Evolutionary conservation across 2,113 vertebrate species (phyloP), one percentile per base, ranked within the genome.

Genomic region (Leuciscus idus): DNA sequence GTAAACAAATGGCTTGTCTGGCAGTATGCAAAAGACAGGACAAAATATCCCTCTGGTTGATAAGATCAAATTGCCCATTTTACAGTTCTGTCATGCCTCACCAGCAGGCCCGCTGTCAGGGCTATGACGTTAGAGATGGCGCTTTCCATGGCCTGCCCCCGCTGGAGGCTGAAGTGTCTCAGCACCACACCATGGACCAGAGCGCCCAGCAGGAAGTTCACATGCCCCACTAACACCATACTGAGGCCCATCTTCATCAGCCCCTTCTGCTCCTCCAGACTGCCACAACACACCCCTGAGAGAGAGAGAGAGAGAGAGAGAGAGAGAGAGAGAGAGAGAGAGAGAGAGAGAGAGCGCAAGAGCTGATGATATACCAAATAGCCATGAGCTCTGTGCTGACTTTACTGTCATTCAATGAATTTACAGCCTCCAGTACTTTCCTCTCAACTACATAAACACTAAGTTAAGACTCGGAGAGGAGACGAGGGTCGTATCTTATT

Each of bases 241-340:
- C 95, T 92, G 85, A 99, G 95, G 1, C 98, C 98, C 0, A 95
- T 95, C 93, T 96, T 99, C 98, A 97, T 98, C 90, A 98, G 92
- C 84, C 93, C 86, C 88, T 91, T 94, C 75, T 93, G 92, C 43
- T 94, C 89, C 39, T 94, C 87, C 12, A 94, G 93, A 86, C 84
- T 90, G 83, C 91, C 93, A 91, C 94, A 84, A 77, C 70, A 43
- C 86, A 90, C 6, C 86, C 93, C 94, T 95, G 84, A 5, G n/a
- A 66, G 10, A 81, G 26, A 86, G 55, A 43, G 28, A 46, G 21
- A 70, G 11, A 66, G 68, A 50, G 48, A 50, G 48, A 50, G 48
- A 50, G 48, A 50, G 48, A 66, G 46, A 76, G 46, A 76, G 77
- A 61, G 50, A 55, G 28, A 15, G n/a, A 57, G 28, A 57, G 50